phyloP scores from a whole-genome alignment of 2,797 vertebrate species.

The Helicolenus hilgendorfi region DNA sequence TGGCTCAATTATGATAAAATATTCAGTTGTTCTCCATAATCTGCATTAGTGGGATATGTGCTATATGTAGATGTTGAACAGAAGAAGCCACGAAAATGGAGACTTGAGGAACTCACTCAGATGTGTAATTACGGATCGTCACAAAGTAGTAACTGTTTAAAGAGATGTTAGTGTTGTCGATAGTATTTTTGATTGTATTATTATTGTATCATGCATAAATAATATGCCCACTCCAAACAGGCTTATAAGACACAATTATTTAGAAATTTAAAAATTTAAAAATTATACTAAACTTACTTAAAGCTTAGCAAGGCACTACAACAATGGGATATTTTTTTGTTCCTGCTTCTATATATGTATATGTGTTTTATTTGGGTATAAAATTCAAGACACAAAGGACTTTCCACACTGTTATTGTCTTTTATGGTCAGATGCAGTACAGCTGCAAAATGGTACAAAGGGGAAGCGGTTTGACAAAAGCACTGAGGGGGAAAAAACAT shows the following conservation, averaged over 20 bases:
- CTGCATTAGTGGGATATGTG: not conserved
- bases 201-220: too few species aligned
- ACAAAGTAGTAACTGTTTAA: not conserved
- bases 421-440: slow-evolving; percentile 17
- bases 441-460: slow-evolving; percentile 10
- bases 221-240: too few species aligned
- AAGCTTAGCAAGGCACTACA: not conserved
- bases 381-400: slow-evolving; percentile 30
- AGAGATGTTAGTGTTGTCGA: not conserved
- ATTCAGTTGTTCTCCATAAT: not conserved
- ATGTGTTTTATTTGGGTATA: slow-evolving; percentile 44
- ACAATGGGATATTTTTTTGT: not conserved
- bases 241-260: too few species aligned
- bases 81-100: not conserved
- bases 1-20: not conserved
- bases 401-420: slow-evolving; percentile 18
- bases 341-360: slow-evolving; percentile 7
- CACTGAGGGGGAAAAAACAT: slow-evolving; percentile 4
- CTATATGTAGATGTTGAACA: not conserved
- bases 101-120: not conserved
- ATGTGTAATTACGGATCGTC: not conserved
- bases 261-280: too few species aligned
- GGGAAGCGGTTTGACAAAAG: not conserved
- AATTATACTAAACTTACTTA: too few species aligned
- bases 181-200: too few species aligned